Evolutionary conservation across 2,797 vertebrate genomes (phyloP), one percentile per base, ranked within the genome.

Genomic region (Labeo calbasu): DNA sequence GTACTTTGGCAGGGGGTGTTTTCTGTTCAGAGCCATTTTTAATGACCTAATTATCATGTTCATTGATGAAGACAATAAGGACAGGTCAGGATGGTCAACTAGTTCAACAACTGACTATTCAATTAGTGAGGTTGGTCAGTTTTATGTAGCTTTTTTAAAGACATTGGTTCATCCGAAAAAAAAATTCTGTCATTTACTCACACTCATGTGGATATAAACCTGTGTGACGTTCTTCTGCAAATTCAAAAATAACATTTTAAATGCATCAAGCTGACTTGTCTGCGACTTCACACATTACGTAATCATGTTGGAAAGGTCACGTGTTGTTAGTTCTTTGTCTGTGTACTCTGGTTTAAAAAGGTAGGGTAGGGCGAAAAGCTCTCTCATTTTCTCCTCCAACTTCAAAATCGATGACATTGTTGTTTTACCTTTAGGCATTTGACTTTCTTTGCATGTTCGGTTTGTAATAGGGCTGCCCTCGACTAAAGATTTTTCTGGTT

Each of bases 1-100:
- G 59, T 23, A 82, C 11, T 50, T 65, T 57, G 65, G 65, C 68
- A 76, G 61, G 57, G 76, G 87, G 50, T 68, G 57, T 63, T 77
- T 85, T 83, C 40, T 50, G 65, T 70, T 85, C 70, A 63, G 12
- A 23, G 46, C 10, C 63, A 53, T 55, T 50, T 59, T 76, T 81
- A 77, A 77, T 77, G 32, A 69, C 53, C 70, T 75, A 43, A 80
- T 76, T 70, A 77, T 61, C n/a, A 8, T 63, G 50, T 70, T 50
- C 1, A 14, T 17, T 85, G 13, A 81, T 75, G 63, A 69, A 50
- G 40, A 69, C 36, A 40, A 61, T 70, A 53, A n/a, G 46, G 50
- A 17, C 25, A 68, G 65, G 61, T 57, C 53, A 57, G 32, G 19
- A 81, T 36, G 57, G 68, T 46, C 14, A 23, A 61, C 50, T 48